phyloP scores from a whole-genome alignment of 2,797 vertebrate species.

The Manis pentadactyla region DNA sequence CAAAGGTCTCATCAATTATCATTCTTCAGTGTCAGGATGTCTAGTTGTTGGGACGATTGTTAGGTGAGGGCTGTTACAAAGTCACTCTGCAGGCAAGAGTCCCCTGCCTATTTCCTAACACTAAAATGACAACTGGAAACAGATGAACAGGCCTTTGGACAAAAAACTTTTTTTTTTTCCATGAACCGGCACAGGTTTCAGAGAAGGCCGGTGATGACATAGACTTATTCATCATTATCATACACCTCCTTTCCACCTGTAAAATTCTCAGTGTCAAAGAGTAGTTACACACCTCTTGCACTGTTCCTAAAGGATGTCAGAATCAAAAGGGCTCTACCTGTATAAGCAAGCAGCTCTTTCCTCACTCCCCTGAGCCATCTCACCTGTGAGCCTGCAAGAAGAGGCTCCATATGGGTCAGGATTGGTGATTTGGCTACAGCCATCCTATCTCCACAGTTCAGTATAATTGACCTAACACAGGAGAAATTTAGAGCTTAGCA shows the following conservation, averaged over 20 bases:
- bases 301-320: not conserved
- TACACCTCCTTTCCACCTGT: conserved; percentile 15
- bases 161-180: conserved; percentile 40
- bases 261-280: conserved; percentile 36
- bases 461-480: not conserved
- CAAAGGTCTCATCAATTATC: conserved; percentile 69
- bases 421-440: not conserved
- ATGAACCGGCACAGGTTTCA: conserved; percentile 55
- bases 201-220: not conserved
- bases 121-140: conserved; percentile 32
- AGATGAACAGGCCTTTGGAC: conserved; percentile 35
- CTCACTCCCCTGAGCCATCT: not conserved
- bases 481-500: not conserved
- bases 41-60: not conserved
- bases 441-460: not conserved
- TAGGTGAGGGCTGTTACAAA: conserved; percentile 39
- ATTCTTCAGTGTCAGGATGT: conserved; percentile 65
- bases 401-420: not conserved
- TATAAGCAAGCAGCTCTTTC: not conserved
- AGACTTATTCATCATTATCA: conserved; percentile 9
- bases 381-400: not conserved
- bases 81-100: conserved; percentile 58
- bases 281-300: not conserved
- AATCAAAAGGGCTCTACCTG: not conserved
- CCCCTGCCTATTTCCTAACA: conserved; percentile 32